Evolutionary conservation across 2,797 vertebrate species (phyloP).

Genomic region (Pitangus sulphuratus): DNA sequence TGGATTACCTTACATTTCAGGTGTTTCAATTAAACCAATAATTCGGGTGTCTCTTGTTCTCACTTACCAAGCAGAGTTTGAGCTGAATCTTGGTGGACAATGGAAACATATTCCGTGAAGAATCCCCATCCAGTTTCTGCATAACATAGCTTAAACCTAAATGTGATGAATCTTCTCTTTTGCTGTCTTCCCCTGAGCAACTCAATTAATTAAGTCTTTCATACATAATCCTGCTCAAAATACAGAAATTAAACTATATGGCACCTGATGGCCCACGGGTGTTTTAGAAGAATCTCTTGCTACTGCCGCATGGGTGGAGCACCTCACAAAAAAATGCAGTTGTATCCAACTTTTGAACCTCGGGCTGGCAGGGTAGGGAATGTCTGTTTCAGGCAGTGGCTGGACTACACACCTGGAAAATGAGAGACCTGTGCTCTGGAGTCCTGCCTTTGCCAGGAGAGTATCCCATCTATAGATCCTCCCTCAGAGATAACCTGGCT

Average conservation of each 20-base stretch:
- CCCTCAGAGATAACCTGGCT: rapidly evolving
- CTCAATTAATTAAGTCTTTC: background rate
- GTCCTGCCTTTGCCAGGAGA: background rate
- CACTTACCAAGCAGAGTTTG: background rate
- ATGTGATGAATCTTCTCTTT: background rate
- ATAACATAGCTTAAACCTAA: background rate
- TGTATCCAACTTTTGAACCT: background rate
- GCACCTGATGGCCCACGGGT: background rate
- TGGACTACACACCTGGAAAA: background rate
- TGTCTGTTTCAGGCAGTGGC: background rate
- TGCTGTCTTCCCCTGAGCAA: background rate
- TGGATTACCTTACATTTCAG: background rate
- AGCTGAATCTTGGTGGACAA: background rate
- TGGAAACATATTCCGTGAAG: background rate
- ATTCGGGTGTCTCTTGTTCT: background rate
- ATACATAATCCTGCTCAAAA: background rate
- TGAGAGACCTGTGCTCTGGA: background rate
- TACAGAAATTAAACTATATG: background rate
- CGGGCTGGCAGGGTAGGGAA: background rate
- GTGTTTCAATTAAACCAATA: background rate
- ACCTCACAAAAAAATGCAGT: background rate
- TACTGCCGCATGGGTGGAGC: rapidly evolving
- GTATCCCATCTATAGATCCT: background rate
- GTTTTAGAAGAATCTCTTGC: background rate
- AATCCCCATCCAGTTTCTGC: background rate